Evolutionary conservation across 2,113 vertebrate genomes (phyloP).

Genomic region (Nerophis lumbriciformis): DNA sequence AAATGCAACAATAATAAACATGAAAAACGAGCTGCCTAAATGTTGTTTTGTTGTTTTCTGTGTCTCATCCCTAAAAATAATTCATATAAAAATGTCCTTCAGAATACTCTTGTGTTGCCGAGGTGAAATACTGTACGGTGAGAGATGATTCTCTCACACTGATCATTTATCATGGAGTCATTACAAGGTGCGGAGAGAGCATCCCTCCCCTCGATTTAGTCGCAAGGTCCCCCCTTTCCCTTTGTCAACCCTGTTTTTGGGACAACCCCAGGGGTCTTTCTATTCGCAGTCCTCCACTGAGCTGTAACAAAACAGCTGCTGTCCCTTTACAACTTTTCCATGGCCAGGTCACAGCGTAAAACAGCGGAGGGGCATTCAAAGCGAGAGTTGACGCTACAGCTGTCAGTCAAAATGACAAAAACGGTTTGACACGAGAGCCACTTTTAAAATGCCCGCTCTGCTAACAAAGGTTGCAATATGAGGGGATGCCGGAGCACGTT

Average conservation of each 20-base stretch:
- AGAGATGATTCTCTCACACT: not conserved
- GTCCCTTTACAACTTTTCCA: conserved; percentile 47
- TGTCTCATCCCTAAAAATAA: conserved; percentile 17
- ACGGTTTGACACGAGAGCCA: conserved; percentile 29
- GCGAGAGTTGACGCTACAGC: conserved; percentile 49
- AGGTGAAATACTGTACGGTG: not conserved
- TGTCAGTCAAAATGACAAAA: conserved; percentile 51
- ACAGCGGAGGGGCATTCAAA: conserved; percentile 47
- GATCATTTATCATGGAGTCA: conserved; percentile 29
- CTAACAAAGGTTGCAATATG: conserved; percentile 23
- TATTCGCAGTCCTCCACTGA: conserved; percentile 54
- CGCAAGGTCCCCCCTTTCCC: conserved; percentile 11
- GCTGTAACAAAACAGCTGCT: conserved; percentile 57
- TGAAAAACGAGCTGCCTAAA: conserved; percentile 4
- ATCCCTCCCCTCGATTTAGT: conserved; percentile 24
- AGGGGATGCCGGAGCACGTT: conserved; percentile 3
- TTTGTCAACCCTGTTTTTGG: conserved; percentile 14
- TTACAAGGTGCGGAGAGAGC: conserved; percentile 22
- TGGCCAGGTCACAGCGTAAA: conserved; percentile 55
- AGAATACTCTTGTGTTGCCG: not conserved
- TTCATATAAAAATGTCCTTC: conserved; percentile 14
- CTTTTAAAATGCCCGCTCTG: conserved; percentile 32
- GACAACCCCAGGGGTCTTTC: conserved; percentile 29
- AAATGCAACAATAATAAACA: not conserved
- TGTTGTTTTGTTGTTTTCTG: conserved; percentile 7